Evolutionary conservation across 2,797 vertebrate genomes (phyloP).

Genomic region (Etheostoma nigrum): DNA sequence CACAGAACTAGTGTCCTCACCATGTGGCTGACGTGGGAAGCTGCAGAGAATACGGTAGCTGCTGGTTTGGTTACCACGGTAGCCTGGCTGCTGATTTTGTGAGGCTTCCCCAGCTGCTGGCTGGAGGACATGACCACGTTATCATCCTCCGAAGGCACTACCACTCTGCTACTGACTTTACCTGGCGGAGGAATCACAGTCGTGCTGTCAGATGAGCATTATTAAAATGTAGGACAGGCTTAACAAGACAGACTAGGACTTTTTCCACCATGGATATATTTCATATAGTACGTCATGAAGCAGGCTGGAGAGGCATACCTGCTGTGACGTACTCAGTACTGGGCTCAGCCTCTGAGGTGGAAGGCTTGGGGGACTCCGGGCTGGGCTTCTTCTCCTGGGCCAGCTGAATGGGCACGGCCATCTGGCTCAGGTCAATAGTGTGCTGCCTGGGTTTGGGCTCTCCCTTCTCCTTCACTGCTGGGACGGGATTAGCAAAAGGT

Average conservation of each 20-base stretch:
- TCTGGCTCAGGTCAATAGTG: constrained; percentile 97
- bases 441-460: constrained; percentile 93
- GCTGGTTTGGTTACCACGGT: constrained; percentile 88
- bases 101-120: constrained; percentile 87
- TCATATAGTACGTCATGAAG: neutral
- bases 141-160: constrained; percentile 70
- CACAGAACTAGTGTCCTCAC: constrained; percentile 69
- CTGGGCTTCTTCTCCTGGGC: constrained; percentile 91
- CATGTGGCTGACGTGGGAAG: constrained; percentile 89
- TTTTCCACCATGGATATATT: neutral
- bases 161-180: constrained; percentile 72
- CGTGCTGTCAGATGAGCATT: constrained; percentile 2
- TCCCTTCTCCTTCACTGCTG: constrained; percentile 91
- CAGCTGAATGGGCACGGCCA: constrained; percentile 97
- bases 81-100: constrained; percentile 87
- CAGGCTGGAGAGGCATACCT: constrained; percentile 78
- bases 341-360: constrained; percentile 89
- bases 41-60: constrained; percentile 79
- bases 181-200: constrained; percentile 61
- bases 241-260: too few relatives aligned
- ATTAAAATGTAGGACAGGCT: neutral
- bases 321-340: constrained; percentile 86
- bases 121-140: constrained; percentile 86
- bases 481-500: neutral
- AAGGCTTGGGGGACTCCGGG: constrained; percentile 89